Evolutionary conservation across 2,113 vertebrate species (phyloP).

Genomic region (Cacatua alba): DNA sequence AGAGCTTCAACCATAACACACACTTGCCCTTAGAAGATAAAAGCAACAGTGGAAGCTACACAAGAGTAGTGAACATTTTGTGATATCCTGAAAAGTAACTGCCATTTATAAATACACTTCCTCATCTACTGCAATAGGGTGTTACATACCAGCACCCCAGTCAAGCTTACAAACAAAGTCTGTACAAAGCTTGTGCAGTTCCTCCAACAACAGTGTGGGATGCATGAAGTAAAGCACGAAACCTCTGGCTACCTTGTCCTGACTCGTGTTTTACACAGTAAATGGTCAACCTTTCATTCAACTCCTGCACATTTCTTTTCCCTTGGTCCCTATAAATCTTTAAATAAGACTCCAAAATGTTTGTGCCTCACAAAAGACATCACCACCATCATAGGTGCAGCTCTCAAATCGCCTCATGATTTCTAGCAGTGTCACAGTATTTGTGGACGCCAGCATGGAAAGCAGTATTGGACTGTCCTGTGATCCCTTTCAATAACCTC

Average conservation of each 20-base stretch:
- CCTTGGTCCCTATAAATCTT: background rate
- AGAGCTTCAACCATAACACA: background rate
- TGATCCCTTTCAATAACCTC: background rate
- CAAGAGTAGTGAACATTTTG: background rate
- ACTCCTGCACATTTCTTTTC: background rate
- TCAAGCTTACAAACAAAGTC: background rate
- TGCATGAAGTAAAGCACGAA: background rate
- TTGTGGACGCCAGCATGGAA: background rate
- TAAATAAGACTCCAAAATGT: background rate
- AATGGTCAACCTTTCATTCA: background rate
- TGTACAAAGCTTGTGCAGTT: background rate
- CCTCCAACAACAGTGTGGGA: background rate
- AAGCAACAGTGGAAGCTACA: background rate
- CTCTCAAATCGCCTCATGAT: background rate
- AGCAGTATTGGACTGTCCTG: background rate
- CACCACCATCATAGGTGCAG: fast-evolving
- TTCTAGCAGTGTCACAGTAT: background rate
- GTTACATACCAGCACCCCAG: background rate
- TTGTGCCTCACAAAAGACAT: background rate
- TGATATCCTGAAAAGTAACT: background rate
- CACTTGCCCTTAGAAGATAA: background rate
- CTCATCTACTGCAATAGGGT: background rate
- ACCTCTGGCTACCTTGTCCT: background rate
- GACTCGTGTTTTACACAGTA: background rate
- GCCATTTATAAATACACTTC: background rate